These are phyloP conservation scores for Martes flavigula DNA, from an alignment of 2,797 vertebrate genomes.

Conservation along the genomic window DNA sequence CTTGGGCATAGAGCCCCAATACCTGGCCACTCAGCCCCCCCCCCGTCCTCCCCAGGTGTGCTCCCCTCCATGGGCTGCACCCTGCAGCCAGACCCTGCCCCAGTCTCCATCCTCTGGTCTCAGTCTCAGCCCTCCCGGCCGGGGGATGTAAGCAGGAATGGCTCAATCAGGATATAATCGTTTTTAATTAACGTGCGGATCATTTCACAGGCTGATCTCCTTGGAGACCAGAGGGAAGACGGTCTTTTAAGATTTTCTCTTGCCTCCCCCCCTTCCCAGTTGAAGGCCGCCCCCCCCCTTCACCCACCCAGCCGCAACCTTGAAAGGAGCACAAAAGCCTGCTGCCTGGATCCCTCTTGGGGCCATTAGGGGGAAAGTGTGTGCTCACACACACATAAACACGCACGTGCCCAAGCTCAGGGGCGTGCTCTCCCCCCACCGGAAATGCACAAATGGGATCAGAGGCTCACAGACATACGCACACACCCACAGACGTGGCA, in stretches of 20 bases:
- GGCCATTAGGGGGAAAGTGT: conserved; percentile 44
- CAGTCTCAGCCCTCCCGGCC: conserved; percentile 72
- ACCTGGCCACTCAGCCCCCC: background rate
- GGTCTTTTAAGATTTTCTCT: conserved; percentile 84
- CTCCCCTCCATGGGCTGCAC: background rate
- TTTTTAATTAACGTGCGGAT: conserved; percentile 89
- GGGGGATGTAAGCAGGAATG: conserved; percentile 81
- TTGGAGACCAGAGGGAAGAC: conserved; percentile 86
- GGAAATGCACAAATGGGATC: background rate
- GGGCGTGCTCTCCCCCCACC: background rate
- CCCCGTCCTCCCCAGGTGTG: background rate
- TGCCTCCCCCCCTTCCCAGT: conserved; percentile 71
- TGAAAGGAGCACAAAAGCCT: conserved; percentile 81
- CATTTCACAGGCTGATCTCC: conserved; percentile 86
- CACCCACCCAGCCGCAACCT: conserved; percentile 76
- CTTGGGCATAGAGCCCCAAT: background rate
- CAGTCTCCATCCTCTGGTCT: conserved; percentile 8
- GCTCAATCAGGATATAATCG: conserved; percentile 87
- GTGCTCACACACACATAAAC: background rate
- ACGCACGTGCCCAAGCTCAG: background rate
- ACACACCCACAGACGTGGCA: background rate
- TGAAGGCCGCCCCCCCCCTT: conserved; percentile 48
- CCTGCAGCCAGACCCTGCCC: background rate
- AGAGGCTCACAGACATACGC: background rate
- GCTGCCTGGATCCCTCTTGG: conserved; percentile 78